Evolutionary conservation across 1,140 invertebrate species (phyloP), one percentile per base, ranked within the genome.

Genomic region (Nephila pilipes): DNA sequence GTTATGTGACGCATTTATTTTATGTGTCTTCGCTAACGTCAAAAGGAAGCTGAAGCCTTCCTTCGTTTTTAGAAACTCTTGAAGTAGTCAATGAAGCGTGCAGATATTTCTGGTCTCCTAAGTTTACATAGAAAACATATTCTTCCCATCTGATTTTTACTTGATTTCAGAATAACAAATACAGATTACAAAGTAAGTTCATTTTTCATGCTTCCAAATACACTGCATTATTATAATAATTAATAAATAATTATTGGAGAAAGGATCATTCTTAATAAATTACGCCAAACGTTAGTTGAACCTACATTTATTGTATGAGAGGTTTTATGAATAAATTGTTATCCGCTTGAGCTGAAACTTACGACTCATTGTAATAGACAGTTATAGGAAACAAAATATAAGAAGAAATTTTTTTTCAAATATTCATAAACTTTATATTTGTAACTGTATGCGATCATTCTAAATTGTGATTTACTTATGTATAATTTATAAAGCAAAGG

Each of bases 1-100:
- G 38, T n/a, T 55, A 81, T 55, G 46, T 81, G 80, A 81, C 80
- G 80, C 16, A 54, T 81, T 54, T 81, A 55, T 81, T 75, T 75
- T 75, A 75, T 75, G 69, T 75, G 69, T 75, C 69, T 16, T 75
- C 63, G 22, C n/a, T 65, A 65, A 25, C 69, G 69, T 75, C 69
- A 75, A 16, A 36, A 75, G 69, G 69, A 75, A 75, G 29, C 69
- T 18, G 29, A 75, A 18, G 32, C 12, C 69, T 75, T 75, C 32
- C 69, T 36, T 32, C 69, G 29, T 75, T 36, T 32, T 1, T 18
- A 75, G 25, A 5, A 36, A 16, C 6, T 75, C 18, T 10, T 32
- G 69, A 75, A 18, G 32, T 75, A 36, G 69, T 36, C 32, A 29
- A 75, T 32, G 69, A 75, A 75, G 14, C 8, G n/a, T 25, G 20